These are phyloP conservation scores for Oryzias woworae DNA, from an alignment of 2,113 vertebrate genomes.

Conservation along the genomic window DNA sequence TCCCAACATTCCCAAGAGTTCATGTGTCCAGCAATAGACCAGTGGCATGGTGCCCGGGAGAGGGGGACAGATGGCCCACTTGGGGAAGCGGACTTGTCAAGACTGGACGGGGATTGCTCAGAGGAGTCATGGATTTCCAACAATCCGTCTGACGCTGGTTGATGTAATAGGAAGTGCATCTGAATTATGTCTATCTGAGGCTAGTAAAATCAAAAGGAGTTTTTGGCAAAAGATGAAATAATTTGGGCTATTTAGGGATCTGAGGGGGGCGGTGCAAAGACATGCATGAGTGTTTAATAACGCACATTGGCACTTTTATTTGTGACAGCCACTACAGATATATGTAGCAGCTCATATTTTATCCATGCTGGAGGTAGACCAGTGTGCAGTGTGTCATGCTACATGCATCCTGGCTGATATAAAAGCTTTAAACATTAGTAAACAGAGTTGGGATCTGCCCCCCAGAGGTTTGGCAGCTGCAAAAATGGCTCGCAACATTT, in stretches of 20 bases:
- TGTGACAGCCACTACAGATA: slow-evolving; percentile 47
- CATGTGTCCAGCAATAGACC: slow-evolving; percentile 75
- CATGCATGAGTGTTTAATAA: slow-evolving; percentile 46
- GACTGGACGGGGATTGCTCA: slow-evolving; percentile 54
- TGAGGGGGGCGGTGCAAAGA: slow-evolving; percentile 14
- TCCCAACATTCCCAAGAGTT: slow-evolving; percentile 73
- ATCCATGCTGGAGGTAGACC: slow-evolving; percentile 54
- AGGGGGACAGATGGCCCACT: slow-evolving; percentile 58
- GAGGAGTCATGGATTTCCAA: slow-evolving; percentile 60
- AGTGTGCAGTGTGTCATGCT: slow-evolving; percentile 54
- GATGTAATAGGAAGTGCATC: slow-evolving; percentile 60
- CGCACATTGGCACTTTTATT: slow-evolving; percentile 47
- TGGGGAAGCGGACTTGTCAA: slow-evolving; percentile 65
- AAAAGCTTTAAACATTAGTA: slow-evolving; percentile 35
- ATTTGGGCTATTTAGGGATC: slow-evolving; percentile 51
- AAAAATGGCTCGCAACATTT: background rate
- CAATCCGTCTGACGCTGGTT: slow-evolving; percentile 45
- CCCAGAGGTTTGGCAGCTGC: background rate
- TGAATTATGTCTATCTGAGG: slow-evolving; percentile 55
- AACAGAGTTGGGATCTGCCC: slow-evolving; percentile 10
- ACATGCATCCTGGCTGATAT: slow-evolving; percentile 36
- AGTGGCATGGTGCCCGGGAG: slow-evolving; percentile 70
- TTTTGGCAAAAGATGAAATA: slow-evolving; percentile 52
- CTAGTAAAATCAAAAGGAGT: slow-evolving; percentile 47
- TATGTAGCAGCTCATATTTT: slow-evolving; percentile 54